These are phyloP conservation scores for Scaptomyza polygonia DNA, from an alignment of 2,888 invertebrate species.

Conservation along the genomic window DNA sequence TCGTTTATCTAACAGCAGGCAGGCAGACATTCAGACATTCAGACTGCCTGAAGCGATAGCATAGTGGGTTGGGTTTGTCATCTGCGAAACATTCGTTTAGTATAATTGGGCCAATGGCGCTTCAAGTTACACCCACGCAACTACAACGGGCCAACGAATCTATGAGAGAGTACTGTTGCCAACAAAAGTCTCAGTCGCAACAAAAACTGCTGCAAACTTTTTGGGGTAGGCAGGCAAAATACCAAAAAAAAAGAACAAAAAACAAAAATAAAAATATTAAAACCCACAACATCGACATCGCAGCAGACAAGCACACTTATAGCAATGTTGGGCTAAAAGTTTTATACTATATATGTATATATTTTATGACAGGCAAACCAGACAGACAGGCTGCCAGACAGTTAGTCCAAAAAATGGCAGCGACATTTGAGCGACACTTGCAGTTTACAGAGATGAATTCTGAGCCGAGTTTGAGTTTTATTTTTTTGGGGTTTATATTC, in stretches of 20 bases:
- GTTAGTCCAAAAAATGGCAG: conserved; percentile 50
- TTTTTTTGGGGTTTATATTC: not conserved
- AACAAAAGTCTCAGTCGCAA: conserved; percentile 64
- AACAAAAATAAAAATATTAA: conserved; percentile 3
- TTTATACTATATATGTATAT: conserved; percentile 74
- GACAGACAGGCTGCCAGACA: conserved; percentile 32
- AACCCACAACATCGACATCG: conserved; percentile 53
- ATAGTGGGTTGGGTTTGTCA: conserved; percentile 36
- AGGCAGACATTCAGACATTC: conserved; percentile 2
- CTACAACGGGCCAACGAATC: conserved; percentile 36
- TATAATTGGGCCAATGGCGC: conserved; percentile 79
- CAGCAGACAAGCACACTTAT: conserved; percentile 28
- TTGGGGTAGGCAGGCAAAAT: conserved; percentile 43
- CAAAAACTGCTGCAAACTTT: conserved; percentile 74
- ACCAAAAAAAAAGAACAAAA: conserved; percentile 13
- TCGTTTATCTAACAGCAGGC: conserved; percentile 72
- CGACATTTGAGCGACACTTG: conserved; percentile 77
- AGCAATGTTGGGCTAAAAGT: conserved; percentile 62
- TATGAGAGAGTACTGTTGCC: conserved; percentile 43
- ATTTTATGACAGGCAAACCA: conserved; percentile 73
- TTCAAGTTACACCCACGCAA: conserved; percentile 67
- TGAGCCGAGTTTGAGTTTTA: conserved; percentile 22
- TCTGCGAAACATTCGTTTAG: conserved; percentile 77
- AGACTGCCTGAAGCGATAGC: conserved; percentile 34
- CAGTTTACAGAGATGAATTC: conserved; percentile 53